Base-by-base conservation (phyloP, 2,113 vertebrate species). In the Montifringilla adamsi region DNA sequence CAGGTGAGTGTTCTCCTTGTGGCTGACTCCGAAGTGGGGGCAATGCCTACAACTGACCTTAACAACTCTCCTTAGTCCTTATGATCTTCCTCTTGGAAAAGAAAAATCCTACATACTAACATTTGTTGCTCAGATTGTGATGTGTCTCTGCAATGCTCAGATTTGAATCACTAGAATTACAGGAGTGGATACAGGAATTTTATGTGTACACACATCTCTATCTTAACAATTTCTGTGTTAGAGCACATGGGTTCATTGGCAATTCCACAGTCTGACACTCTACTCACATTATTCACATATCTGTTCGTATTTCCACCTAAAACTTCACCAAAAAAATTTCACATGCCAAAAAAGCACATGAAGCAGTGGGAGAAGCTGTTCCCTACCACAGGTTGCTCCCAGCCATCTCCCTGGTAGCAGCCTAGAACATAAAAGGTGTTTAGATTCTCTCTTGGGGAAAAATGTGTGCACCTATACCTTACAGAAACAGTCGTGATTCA, bases 131-230 rank as follows among this genome's bases (percentile, higher is more conserved):
- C 19, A 4, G 43, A 14, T 41, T 67, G 23, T 52, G 52, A 20
- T 18, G 10, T 44, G 10, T 44, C 33, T 82, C 41, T 1, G 0
- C 0, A 0, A 79, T 44, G 30, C 8, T 35, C 6, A 63, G 55
- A 56, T 13, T 58, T 53, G 33, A 78, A 84, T 33, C 14, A 70
- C 37, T 20, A 63, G 31, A 77, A 58, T 46, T 62, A 22, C 23
- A 63, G 50, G 22, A 62, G 6, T 1, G 4, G 33, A 59, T 47
- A 55, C 8, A 30, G 30, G 14, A 77, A 67, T 43, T 81, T 37
- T 53, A 6, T 55, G 8, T 46, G 15, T 30, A 27, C 3, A 2
- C 0, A 0, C 12, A 69, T 11, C 44, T 39, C 15, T 60, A 6
- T 26, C 39, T 78, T 6, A 9, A 39, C 21, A 74, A 41, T 31